These are phyloP conservation scores for Scaptomyza graminum DNA, from an alignment of 1,140 invertebrate genomes.

Conservation along the genomic window DNA sequence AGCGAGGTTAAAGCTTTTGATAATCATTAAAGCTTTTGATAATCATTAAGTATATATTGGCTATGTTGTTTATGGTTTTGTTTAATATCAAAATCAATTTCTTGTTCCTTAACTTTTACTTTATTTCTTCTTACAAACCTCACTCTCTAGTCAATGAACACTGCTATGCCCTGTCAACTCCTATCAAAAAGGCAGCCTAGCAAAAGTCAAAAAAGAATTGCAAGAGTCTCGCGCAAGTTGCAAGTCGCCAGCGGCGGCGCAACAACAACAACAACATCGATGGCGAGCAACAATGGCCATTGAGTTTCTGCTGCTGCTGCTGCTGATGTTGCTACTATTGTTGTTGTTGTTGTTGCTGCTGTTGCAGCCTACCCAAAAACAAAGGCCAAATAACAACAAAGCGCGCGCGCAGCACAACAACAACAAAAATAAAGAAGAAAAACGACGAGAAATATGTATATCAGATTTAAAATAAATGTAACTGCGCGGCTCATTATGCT, in stretches of 20 bases:
- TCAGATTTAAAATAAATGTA: slow-evolving; percentile 83
- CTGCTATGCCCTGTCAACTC: slow-evolving; percentile 39
- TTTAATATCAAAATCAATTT: no score
- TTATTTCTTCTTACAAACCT: not conserved
- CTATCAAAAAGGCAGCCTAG: slow-evolving; percentile 68
- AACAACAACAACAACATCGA: slow-evolving; percentile 45
- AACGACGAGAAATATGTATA: slow-evolving; percentile 79
- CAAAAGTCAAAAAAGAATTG: slow-evolving; percentile 57
- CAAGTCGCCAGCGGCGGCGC: slow-evolving; percentile 66
- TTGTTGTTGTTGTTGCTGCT: slow-evolving; percentile 46
- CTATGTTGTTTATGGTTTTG: no score
- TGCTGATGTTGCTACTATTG: slow-evolving; percentile 43
- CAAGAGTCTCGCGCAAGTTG: slow-evolving; percentile 31
- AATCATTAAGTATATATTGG: no score
- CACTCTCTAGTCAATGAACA: slow-evolving; percentile 4
- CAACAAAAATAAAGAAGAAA: slow-evolving; percentile 39
- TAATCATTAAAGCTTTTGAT: no score
- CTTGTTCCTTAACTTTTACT: no score
- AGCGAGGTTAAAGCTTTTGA: no score
- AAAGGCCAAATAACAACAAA: slow-evolving; percentile 49
- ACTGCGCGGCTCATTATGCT: slow-evolving; percentile 82
- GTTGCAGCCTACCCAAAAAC: slow-evolving; percentile 67
- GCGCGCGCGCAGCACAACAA: slow-evolving; percentile 29
- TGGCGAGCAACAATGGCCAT: slow-evolving; percentile 53
- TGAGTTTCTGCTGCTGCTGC: slow-evolving; percentile 65